Base-by-base conservation (phyloP, 2,797 vertebrate genomes). In the Naso thynnoides region DNA sequence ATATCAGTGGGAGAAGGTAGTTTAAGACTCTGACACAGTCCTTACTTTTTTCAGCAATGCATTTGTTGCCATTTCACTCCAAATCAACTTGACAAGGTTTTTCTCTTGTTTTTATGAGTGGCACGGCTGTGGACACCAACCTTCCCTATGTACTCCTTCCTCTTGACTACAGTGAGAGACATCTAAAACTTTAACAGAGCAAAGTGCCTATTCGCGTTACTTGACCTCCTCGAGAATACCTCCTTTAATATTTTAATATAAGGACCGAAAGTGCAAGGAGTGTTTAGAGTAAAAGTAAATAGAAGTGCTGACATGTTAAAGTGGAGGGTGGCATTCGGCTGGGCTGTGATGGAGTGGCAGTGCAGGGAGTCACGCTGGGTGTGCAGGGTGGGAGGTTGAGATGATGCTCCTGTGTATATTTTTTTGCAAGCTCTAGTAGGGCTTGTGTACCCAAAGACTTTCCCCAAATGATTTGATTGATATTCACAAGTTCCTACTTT, bases 211-310 rank as follows among this genome's bases (percentile, higher is more conserved):
- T 53, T 84, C 39, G 73, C 27, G 36, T 79, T 49, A 72, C 57
- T 60, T 85, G 67, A 84, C 75, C 73, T 70, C 49, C 54, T 84
- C 19, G 39, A 68, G 24, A 79, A 72, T 54, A 60, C 41, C 60
- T 76, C 41, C 50, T 87, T 82, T 73, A 79, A 89, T 85, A 82
- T 85, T 83, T 83, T 64, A 85, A 78, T 66, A 83, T 86, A 44
- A 84, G 52, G 38, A 70, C 33, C 65, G 41, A 72, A 59, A 83
- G 70, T 69, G 67, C 27, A 38, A 49, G 61, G 29, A 42, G 74
- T 76, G 82, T 79, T 57, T 66, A 73, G 75, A 68, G 68, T 33
- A 69, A 10, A 78, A 70, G 59, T 57, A 83, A 83, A 87, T 75
- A 80, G 42, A 80, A 84, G 58, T 70, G 55, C 58, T 78, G 58